Evolutionary conservation across 2,113 vertebrate genomes (phyloP).

Genomic region (Motacilla tschutschensis): DNA sequence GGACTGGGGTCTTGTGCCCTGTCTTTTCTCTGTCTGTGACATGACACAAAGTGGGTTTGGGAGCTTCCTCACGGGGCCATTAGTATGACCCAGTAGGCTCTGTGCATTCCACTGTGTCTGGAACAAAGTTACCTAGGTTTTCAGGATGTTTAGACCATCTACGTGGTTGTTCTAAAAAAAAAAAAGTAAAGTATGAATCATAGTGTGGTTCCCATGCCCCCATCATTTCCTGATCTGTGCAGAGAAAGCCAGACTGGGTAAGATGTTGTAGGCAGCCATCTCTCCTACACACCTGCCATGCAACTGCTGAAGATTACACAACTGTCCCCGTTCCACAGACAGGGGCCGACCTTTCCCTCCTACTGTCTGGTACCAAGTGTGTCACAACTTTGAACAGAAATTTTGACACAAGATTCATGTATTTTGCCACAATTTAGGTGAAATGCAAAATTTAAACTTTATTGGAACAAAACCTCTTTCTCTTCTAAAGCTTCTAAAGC

Average conservation of each 20-base stretch:
- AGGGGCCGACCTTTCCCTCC: constrained; percentile 6
- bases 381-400: constrained; percentile 30
- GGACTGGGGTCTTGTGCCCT: neutral
- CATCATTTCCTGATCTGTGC: neutral
- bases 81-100: neutral
- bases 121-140: neutral
- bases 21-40: neutral
- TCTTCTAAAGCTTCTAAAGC: neutral
- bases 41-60: fast-evolving
- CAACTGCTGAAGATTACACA: neutral
- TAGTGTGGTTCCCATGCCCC: neutral
- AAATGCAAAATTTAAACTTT: neutral
- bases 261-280: neutral
- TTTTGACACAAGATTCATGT: constrained; percentile 10
- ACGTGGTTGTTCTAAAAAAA: neutral
- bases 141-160: neutral
- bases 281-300: neutral
- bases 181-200: neutral
- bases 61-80: neutral
- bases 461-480: neutral
- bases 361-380: constrained; percentile 1
- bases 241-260: neutral
- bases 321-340: constrained; percentile 11
- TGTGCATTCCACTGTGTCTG: neutral
- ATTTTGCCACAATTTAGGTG: neutral